Conservation (phyloP, 2,113 vertebrate genomes). For the Saccopteryx bilineata region DNA sequence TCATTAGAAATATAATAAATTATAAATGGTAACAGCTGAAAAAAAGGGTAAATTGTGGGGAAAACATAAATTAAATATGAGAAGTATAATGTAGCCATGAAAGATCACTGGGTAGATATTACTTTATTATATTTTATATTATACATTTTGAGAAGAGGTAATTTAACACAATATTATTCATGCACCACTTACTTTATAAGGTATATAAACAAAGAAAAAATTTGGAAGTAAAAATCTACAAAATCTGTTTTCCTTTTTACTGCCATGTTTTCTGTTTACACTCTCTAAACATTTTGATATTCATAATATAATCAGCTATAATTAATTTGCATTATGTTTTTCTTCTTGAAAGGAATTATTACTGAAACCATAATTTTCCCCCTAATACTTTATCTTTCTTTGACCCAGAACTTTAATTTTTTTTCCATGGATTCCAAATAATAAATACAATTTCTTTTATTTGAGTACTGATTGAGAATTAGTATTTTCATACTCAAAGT, state of each 20-base stretch:
- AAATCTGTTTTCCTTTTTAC: not conserved
- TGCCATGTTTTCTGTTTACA: not conserved
- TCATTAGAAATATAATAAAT: slow-evolving; percentile 80
- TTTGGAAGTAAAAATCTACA: slow-evolving; percentile 42
- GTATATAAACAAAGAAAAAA: slow-evolving; percentile 37
- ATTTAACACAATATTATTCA: slow-evolving; percentile 58
- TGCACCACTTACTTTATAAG: slow-evolving; percentile 25
- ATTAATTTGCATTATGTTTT: slow-evolving; percentile 63
- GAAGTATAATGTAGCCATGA: slow-evolving; percentile 61
- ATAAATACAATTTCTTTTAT: slow-evolving; percentile 22
- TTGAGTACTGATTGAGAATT: slow-evolving; percentile 39
- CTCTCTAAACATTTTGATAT: slow-evolving; percentile 30
- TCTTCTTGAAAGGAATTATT: slow-evolving; percentile 58
- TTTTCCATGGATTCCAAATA: slow-evolving; percentile 22
- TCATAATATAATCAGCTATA: slow-evolving; percentile 39
- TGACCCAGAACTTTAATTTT: slow-evolving; percentile 29
- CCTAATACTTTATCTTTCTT: slow-evolving; percentile 36
- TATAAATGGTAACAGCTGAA: slow-evolving; percentile 75
- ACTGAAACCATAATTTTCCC: slow-evolving; percentile 22
- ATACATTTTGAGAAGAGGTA: slow-evolving; percentile 53
- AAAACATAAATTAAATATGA: slow-evolving; percentile 76
- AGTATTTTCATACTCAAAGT: slow-evolving; percentile 16
- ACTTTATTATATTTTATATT: slow-evolving; percentile 59
- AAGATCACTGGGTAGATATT: slow-evolving; percentile 56
- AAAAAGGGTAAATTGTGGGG: slow-evolving; percentile 60